phyloP scores from a whole-genome alignment of 2,797 vertebrate species.

The Petrocephalus sullivani region DNA sequence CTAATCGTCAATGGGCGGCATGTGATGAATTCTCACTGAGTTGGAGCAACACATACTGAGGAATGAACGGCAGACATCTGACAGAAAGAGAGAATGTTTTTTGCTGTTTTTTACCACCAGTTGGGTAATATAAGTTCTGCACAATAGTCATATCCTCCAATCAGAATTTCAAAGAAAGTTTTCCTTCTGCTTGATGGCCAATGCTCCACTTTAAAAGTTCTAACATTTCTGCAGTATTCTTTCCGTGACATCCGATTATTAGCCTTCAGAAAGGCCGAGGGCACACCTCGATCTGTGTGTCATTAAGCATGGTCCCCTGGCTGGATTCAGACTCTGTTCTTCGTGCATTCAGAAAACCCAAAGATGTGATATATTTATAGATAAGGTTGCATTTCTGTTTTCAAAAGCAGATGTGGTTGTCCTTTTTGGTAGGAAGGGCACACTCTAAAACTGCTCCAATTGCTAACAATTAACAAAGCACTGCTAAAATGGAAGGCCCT shows the following conservation, averaged over 20 bases:
- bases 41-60: constrained; percentile 46
- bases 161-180: not conserved
- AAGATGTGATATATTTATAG: not conserved
- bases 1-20: constrained; percentile 35
- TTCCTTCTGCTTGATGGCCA: constrained; percentile 8
- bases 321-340: not conserved
- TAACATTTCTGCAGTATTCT: not conserved
- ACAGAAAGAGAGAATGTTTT: constrained; percentile 5
- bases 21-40: constrained; percentile 42
- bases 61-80: constrained; percentile 52
- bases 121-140: constrained; percentile 14
- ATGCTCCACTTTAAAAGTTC: not conserved
- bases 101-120: constrained; percentile 34
- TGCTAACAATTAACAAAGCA: not conserved
- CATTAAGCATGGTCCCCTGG: not conserved
- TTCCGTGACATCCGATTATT: not conserved
- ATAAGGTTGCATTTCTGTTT: not conserved
- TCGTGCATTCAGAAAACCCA: not conserved
- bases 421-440: not conserved
- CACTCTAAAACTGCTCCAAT: not conserved
- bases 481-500: not conserved
- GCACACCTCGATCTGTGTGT: not conserved
- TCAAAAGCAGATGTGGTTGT: not conserved
- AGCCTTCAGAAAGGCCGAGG: not conserved
- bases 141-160: not conserved